Evolutionary conservation across 30 jellyfish, hydroid and myxozoan genomes (phyloP).

Genomic region (Pseudorhiza aurosa): DNA sequence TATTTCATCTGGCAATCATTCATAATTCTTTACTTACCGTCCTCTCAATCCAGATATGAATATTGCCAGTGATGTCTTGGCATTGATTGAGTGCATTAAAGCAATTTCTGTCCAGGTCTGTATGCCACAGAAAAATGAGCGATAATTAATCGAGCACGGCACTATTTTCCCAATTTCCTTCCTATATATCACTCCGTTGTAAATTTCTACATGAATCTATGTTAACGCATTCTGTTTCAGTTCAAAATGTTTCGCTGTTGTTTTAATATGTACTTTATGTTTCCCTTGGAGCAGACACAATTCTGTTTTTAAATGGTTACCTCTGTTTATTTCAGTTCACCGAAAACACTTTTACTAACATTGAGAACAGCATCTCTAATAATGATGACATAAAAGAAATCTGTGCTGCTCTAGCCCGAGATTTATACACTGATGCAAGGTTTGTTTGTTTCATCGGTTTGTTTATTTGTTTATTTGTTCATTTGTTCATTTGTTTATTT

Average conservation of each 20-base stretch:
- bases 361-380: constrained; percentile 70
- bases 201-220: too few species aligned
- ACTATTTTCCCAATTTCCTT: too few species aligned
- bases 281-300: neutral
- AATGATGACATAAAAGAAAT: constrained; percentile 70
- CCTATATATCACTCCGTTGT: too few species aligned
- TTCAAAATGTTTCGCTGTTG: neutral
- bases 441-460: neutral
- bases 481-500: too few species aligned
- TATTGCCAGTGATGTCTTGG: constrained; percentile 48
- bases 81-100: constrained; percentile 60
- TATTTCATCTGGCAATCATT: too few species aligned
- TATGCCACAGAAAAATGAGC: too few species aligned
- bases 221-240: too few species aligned
- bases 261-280: neutral
- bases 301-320: neutral
- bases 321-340: constrained; percentile 51
- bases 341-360: constrained; percentile 50
- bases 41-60: constrained; percentile 47
- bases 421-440: constrained; percentile 77
- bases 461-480: too few species aligned
- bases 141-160: too few species aligned
- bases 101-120: constrained; percentile 70
- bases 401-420: constrained; percentile 42
- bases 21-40: too few species aligned